Evolutionary conservation across 2,113 vertebrate genomes (phyloP), one percentile per base, ranked within the genome.

Genomic region (Catharus minimus): DNA sequence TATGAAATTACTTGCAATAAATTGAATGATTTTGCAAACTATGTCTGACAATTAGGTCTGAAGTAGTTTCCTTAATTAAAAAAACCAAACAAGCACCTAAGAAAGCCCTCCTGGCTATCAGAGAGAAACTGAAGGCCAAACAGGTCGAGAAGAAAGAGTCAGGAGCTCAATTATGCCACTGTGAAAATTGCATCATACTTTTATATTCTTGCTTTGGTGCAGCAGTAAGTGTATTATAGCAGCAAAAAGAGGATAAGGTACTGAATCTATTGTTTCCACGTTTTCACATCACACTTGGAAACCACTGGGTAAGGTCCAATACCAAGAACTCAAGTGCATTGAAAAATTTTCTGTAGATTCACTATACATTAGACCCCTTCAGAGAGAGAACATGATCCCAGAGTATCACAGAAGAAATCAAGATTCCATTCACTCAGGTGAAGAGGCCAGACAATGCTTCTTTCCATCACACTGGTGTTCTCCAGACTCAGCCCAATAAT

Each of bases 31-130:
- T 93, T 87, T 81, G 17, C n/a, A 77, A 19, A 55, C 10, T 36
- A 3, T 11, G 3, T 36, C 39, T 49, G 23, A 49, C 24, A 85
- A n/a, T 30, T 58, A 9, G 2, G 2, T 39, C 21, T 47, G 18
- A 77, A 71, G 10, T 3, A 32, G 5, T 47, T 82, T 36, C 14
- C 11, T 9, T 39, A 41, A 0, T 27, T 16, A 19, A n/a, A 16
- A 82, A 71, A 49, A 27, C 7, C 23, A 27, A 30, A 19, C 9
- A 26, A 23, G 18, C 12, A 38, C 1, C 4, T 74, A 47, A 74
- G 15, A 7, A 43, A 72, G 6, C 1, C 2, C 13, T 10, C 15
- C 20, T 4, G 1, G 15, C 11, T 68, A 32, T 32, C 7, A 65
- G n/a, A 32, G 12, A 13, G 12, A 77, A 78, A 28, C 4, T 33